phyloP scores from a whole-genome alignment of 2,113 vertebrate species.

The Maccullochella peelii region DNA sequence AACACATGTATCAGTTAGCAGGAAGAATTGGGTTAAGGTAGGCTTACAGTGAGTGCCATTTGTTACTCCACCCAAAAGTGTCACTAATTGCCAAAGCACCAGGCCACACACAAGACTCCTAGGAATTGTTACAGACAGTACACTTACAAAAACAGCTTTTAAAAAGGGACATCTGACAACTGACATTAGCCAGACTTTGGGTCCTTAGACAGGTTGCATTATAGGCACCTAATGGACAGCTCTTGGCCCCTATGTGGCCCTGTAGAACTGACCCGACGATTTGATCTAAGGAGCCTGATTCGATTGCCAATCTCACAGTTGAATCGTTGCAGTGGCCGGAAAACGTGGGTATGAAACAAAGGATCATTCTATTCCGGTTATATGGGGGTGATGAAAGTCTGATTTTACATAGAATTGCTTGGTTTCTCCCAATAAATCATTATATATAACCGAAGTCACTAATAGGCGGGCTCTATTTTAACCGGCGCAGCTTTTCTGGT shows the following conservation, averaged over 20 bases:
- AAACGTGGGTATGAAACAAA: no score
- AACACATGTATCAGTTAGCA: not conserved
- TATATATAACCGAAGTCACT: no score
- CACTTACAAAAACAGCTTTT: not conserved
- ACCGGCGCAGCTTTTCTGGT: no score
- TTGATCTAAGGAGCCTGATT: no score
- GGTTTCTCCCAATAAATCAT: no score
- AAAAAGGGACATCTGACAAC: not conserved
- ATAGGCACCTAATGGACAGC: not conserved
- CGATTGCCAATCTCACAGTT: no score
- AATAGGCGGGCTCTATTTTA: no score
- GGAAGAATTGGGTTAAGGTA: not conserved
- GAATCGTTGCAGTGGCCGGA: no score
- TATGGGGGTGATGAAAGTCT: no score
- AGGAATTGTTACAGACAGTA: not conserved
- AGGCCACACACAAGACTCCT: not conserved
- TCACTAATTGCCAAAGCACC: not conserved
- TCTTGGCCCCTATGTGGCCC: not conserved
- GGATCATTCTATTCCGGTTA: no score
- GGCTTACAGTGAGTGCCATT: not conserved
- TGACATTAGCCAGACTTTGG: not conserved
- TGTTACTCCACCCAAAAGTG: conserved; percentile 1
- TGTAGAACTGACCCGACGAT: not conserved
- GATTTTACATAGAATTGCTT: no score
- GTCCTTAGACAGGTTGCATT: not conserved